Percentiles rank a stretch among this genome's conserved stretches.
phyloP scores from a whole-genome alignment of 2,797 vertebrate genomes.

The Alosa sapidissima region DNA sequence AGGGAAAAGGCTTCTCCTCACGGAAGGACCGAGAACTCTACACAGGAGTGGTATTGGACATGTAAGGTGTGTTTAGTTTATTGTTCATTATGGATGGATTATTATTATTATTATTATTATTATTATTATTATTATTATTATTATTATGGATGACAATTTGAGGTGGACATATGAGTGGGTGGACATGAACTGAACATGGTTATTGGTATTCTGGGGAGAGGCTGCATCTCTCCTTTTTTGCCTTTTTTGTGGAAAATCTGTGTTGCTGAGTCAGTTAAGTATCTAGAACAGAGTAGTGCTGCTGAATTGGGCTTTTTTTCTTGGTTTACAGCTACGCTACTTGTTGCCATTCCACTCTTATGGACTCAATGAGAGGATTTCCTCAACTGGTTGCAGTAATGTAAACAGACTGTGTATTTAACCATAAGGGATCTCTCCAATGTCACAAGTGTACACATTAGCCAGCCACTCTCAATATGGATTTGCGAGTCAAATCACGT shows the following conservation, averaged over 20 bases:
- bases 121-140: no score
- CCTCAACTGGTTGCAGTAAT: not conserved
- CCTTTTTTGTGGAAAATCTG: not conserved
- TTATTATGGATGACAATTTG: no score
- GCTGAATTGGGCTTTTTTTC: not conserved
- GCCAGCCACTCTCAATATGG: not conserved
- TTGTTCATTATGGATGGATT: not conserved
- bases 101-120: no score
- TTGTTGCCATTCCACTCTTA: not conserved
- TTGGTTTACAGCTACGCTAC: not conserved
- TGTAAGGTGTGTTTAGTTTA: not conserved
- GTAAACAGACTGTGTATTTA: not conserved
- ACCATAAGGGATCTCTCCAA: not conserved
- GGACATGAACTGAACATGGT: no score
- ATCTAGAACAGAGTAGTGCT: not conserved
- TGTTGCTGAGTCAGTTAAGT: not conserved
- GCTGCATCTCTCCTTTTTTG: not conserved
- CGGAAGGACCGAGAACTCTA: not conserved
- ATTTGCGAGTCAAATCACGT: constrained; percentile 4
- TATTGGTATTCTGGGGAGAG: not conserved
- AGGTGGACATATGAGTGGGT: no score
- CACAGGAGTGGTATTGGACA: not conserved
- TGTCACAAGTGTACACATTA: not conserved
- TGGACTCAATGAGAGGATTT: not conserved
- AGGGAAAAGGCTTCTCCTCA: no score